Evolutionary conservation across 1,140 invertebrate species (phyloP).

Genomic region (Andricus grossulariae): DNA sequence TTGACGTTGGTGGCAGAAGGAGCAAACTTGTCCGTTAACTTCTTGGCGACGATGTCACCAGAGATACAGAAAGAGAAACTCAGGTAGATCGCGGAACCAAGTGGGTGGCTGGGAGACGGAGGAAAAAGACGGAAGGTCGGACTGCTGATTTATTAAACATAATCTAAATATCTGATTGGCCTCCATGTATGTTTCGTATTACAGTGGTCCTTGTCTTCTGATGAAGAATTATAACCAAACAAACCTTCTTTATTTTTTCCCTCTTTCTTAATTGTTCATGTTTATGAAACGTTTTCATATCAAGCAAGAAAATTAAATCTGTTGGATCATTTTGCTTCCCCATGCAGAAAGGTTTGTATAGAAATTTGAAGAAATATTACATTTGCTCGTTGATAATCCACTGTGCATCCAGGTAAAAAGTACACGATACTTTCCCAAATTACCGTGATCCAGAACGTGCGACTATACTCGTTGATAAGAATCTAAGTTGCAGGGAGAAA

Average conservation of each 20-base stretch:
- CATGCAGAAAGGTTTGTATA: too few relatives aligned
- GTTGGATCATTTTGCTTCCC: too few relatives aligned
- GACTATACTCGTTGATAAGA: too few relatives aligned
- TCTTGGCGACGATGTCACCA: slow-evolving; percentile 33
- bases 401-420: too few relatives aligned
- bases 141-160: slow-evolving; percentile 64
- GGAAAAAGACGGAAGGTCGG: slow-evolving; percentile 24
- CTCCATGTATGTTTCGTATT: slow-evolving; percentile 32
- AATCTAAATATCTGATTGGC: slow-evolving; percentile 69
- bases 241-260: slow-evolving; percentile 38
- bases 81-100: slow-evolving; percentile 9
- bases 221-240: slow-evolving; percentile 13
- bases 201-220: slow-evolving; percentile 19
- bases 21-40: slow-evolving; percentile 55
- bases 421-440: too few relatives aligned
- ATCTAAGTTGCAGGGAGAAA: too few relatives aligned
- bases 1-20: slow-evolving; percentile 51
- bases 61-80: slow-evolving; percentile 14
- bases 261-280: slow-evolving; percentile 40
- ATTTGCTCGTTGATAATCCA: too few relatives aligned
- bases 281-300: not conserved
- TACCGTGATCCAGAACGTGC: too few relatives aligned
- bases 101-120: not conserved
- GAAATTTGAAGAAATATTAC: too few relatives aligned
- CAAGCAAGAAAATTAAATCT: slow-evolving; percentile 32